Evolutionary conservation across 2,888 invertebrate species (phyloP), one percentile per base, ranked within the genome.

Genomic region (Sepioteuthis lessoniana): DNA sequence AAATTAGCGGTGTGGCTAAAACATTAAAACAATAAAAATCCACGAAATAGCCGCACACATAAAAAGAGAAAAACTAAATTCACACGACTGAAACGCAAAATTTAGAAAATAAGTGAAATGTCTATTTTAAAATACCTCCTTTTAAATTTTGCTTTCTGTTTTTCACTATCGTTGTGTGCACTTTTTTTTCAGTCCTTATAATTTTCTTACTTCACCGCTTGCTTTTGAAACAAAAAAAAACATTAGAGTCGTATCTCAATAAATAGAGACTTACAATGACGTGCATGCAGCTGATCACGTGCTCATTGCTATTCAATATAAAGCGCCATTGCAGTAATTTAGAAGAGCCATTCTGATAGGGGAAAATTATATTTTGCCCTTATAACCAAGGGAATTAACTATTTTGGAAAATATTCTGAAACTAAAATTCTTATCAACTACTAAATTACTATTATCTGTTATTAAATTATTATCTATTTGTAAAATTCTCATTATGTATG

Each of bases 301-400:
- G 76, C 76, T 76, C 76, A 76, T n/a, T 76, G 55, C 76, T 76
- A n/a, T 76, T 55, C 55, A 55, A n/a, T 76, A 76, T 76, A n/a
- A 76, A 76, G 76, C 76, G n/a, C n/a, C 76, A 76, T 76, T 76
- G 16, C 76, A n/a, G 16, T n/a, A 8, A 76, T 35, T n/a, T 76
- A 16, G 16, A 35, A 76, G n/a, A n/a, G 13, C n/a, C 76, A 76
- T 76, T 76, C 13, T n/a, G 76, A 16, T 76, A 76, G n/a, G 76
- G 76, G 76, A n/a, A 35, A n/a, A 76, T 21, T 2, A n/a, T 76
- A 16, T 35, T 76, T 35, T 76, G 76, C 76, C 76, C 76, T 35
- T n/a, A 76, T 76, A 35, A 16, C 8, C 4, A 76, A 76, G 35
- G 60, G 35, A 76, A 76, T 13, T 76, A 76, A 76, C 35, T n/a